Evolutionary conservation across 1,140 invertebrate genomes (phyloP).

Genomic region (Tribolium castaneum): DNA sequence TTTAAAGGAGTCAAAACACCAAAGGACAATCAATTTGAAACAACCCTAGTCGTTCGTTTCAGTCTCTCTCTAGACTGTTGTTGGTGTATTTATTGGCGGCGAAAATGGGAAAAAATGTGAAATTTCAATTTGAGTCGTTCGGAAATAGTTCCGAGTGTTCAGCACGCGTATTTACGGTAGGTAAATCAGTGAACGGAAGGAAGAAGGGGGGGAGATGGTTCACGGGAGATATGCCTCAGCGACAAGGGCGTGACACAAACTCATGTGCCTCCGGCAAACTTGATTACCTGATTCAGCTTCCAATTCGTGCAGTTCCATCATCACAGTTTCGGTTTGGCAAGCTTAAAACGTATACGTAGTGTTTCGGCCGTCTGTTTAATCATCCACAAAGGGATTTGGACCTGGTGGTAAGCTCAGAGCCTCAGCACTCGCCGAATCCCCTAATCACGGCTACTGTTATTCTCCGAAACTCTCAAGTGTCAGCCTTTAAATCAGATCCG

Average conservation of each 20-base stretch:
- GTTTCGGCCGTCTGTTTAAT: slow-evolving; percentile 4
- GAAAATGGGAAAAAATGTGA: not conserved
- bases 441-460: too few relatives aligned
- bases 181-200: slow-evolving; percentile 53
- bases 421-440: not conserved
- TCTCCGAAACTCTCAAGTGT: not conserved
- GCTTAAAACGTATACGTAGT: slow-evolving; percentile 21
- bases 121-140: slow-evolving; percentile 1
- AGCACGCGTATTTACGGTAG: slow-evolving; percentile 47
- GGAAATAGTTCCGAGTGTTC: slow-evolving; percentile 43
- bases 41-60: too few relatives aligned
- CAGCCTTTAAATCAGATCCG: not conserved
- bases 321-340: slow-evolving; percentile 43
- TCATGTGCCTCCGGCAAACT: slow-evolving; percentile 47
- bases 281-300: slow-evolving; percentile 47
- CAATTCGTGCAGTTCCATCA: slow-evolving; percentile 43
- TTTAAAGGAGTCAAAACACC: too few relatives aligned
- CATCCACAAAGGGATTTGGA: slow-evolving; percentile 21
- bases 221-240: slow-evolving; percentile 47
- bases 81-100: too few relatives aligned
- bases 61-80: too few relatives aligned
- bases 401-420: slow-evolving; percentile 12
- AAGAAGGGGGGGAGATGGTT: slow-evolving; percentile 40
- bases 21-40: too few relatives aligned
- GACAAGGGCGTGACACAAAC: slow-evolving; percentile 50